Evolutionary conservation across 2,113 vertebrate genomes (phyloP).

Genomic region (Campylomormyrus tamandua): DNA sequence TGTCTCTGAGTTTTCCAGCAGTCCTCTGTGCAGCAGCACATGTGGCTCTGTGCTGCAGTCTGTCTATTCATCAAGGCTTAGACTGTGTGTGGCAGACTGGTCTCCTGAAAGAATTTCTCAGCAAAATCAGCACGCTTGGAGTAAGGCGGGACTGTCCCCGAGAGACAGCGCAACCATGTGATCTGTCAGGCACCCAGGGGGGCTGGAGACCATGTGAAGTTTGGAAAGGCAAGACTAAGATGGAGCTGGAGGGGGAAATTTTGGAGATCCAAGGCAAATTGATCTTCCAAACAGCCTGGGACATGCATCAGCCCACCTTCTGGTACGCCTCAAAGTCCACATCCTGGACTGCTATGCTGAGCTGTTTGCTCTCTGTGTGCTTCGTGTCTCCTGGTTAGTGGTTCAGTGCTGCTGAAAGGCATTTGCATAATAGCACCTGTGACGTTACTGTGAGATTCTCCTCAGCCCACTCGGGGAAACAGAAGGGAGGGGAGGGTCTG

Average conservation of each 20-base stretch:
- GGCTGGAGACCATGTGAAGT: neutral
- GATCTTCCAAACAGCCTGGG: neutral
- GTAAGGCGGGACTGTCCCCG: neutral
- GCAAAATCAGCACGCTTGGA: neutral
- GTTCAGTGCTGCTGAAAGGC: conserved; percentile 58
- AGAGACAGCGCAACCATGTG: neutral
- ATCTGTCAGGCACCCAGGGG: neutral
- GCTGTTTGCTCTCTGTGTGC: neutral
- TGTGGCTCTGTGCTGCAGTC: neutral
- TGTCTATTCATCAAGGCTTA: neutral
- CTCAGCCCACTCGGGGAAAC: neutral
- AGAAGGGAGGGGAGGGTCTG: neutral
- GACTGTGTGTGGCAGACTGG: neutral
- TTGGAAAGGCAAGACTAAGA: neutral
- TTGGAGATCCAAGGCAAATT: neutral
- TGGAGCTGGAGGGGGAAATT: neutral
- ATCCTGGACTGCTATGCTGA: neutral
- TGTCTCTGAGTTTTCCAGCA: neutral
- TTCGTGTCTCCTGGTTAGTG: conserved; percentile 56
- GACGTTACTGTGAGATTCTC: conserved; percentile 27
- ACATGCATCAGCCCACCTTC: neutral
- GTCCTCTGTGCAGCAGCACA: neutral
- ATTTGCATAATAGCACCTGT: conserved; percentile 40
- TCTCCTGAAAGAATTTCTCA: neutral
- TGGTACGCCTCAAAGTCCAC: neutral